phyloP scores from a whole-genome alignment of 2,888 invertebrate genomes.

The Drosophila pseudotalamancana region DNA sequence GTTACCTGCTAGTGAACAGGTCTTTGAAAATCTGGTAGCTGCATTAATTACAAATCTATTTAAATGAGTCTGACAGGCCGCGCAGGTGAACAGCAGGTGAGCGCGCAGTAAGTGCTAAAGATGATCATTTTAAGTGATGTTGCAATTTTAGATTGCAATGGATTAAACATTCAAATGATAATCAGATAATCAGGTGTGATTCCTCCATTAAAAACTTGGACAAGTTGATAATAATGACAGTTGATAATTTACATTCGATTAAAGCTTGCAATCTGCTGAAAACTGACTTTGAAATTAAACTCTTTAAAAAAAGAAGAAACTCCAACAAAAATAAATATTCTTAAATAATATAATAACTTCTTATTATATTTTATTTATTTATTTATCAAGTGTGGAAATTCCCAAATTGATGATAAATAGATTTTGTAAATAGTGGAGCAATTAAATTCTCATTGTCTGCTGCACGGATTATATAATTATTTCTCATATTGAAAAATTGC shows the following conservation, averaged over 20 bases:
- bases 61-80: constrained; percentile 52
- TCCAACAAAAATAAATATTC: not conserved
- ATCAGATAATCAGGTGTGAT: constrained; percentile 20
- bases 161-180: constrained; percentile 21
- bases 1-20: constrained; percentile 32
- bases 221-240: constrained; percentile 8
- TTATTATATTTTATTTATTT: not conserved
- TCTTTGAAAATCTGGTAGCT: constrained; percentile 44
- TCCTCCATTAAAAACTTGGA: constrained; percentile 4
- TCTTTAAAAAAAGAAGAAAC: not conserved
- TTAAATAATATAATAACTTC: not conserved
- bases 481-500: not conserved
- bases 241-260: constrained; percentile 6
- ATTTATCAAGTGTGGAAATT: not conserved
- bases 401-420: not conserved
- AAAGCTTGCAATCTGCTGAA: not conserved
- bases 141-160: constrained; percentile 25
- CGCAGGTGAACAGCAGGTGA: constrained; percentile 22
- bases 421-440: not conserved
- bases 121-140: constrained; percentile 35
- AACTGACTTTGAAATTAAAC: not conserved
- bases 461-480: not conserved
- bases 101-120: constrained; percentile 32
- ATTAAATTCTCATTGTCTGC: not conserved
- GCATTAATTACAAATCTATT: constrained; percentile 68